phyloP scores from a whole-genome alignment of 2,888 invertebrate species.

The Drosophila neutralis region DNA sequence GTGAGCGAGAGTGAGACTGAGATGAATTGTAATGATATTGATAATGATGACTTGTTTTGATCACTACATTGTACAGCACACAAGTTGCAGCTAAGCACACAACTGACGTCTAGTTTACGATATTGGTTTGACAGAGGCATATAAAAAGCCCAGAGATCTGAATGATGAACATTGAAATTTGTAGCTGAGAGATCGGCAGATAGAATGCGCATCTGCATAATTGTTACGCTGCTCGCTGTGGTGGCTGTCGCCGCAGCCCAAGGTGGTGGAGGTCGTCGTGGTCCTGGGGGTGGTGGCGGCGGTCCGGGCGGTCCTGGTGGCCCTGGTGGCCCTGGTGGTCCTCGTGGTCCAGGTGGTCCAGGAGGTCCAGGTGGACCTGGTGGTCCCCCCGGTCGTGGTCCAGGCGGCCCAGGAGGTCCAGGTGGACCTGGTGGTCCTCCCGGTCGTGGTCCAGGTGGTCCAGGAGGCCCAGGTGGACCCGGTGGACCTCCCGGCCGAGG shows the following conservation, averaged over 20 bases:
- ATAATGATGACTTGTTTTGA: not conserved
- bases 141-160: conserved; percentile 35
- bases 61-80: not conserved
- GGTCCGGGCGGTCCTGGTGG: conserved; percentile 3
- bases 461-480: conserved; percentile 1
- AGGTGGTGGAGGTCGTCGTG: conserved; percentile 14
- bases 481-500: not conserved
- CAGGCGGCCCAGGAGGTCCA: not conserved
- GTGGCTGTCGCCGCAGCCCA: conserved; percentile 31
- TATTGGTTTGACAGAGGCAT: not conserved
- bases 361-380: conserved; percentile 3
- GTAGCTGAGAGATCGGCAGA: not conserved
- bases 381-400: not conserved
- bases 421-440: conserved; percentile 2
- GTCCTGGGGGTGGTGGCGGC: not conserved
- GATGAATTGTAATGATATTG: conserved; percentile 1
- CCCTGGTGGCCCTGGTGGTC: not conserved
- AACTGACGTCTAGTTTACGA: conserved; percentile 1
- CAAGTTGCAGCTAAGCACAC: conserved; percentile 40
- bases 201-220: conserved; percentile 50
- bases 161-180: conserved; percentile 18
- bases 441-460: not conserved
- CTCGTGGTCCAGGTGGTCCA: not conserved
- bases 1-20: not conserved
- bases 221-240: conserved; percentile 41